Conservation (phyloP, 2,797 vertebrate species). For the Oreochromis mossambicus region DNA sequence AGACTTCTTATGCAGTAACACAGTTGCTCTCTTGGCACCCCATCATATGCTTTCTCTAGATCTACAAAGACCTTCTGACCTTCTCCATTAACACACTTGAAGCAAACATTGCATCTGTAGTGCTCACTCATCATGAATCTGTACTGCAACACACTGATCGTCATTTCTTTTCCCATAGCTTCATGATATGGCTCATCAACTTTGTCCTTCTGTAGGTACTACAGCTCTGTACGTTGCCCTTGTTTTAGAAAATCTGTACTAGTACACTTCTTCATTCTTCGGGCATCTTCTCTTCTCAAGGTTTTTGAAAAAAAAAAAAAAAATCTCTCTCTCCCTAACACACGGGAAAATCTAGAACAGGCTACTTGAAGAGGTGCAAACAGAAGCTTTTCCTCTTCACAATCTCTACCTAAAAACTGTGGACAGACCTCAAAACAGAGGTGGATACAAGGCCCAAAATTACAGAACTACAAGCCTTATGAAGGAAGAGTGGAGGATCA, state of each 20-base stretch:
- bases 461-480: neutral
- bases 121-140: neutral
- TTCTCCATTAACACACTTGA: neutral
- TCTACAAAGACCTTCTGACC: neutral
- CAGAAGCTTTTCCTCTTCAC: neutral
- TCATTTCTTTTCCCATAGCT: neutral
- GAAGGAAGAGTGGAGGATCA: neutral
- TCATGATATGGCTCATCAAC: neutral
- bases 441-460: neutral
- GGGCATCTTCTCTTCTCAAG: neutral
- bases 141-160: neutral
- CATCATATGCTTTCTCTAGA: neutral
- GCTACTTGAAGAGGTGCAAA: neutral
- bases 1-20: neutral
- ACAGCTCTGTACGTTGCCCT: neutral
- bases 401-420: neutral
- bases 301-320: neutral
- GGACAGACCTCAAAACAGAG: neutral
- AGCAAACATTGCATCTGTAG: neutral
- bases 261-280: neutral
- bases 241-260: neutral
- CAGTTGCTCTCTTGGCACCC: neutral
- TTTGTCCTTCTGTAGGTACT: neutral
- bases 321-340: neutral
- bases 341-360: neutral